Evolutionary conservation across 2,113 vertebrate genomes (phyloP).

Genomic region (Oophaga pumilio): DNA sequence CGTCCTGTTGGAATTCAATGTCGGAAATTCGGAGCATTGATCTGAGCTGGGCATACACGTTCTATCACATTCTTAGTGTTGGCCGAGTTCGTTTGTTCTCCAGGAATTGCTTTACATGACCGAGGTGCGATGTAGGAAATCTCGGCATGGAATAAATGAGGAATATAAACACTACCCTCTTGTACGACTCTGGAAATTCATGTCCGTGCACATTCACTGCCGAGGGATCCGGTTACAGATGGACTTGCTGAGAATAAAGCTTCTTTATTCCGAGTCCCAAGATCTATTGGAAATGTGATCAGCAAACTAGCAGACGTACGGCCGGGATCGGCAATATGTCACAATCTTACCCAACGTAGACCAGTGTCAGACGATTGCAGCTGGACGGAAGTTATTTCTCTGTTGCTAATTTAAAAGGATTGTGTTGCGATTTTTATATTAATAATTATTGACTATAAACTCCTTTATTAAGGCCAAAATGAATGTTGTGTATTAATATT

Average conservation of each 20-base stretch:
- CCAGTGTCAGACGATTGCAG: not conserved
- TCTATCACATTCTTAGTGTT: no score
- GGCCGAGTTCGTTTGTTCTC: no score
- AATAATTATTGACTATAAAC: no score
- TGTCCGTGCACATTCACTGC: not conserved
- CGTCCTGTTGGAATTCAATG: no score
- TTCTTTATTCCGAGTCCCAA: conserved; percentile 1
- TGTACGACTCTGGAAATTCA: conserved; percentile 2
- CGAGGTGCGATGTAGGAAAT: not conserved
- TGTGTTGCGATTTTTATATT: no score
- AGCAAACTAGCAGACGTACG: not conserved
- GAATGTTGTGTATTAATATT: no score
- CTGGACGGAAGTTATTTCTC: not conserved
- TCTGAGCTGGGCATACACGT: no score
- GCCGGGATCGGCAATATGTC: not conserved
- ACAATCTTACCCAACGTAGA: not conserved
- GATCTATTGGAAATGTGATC: conserved; percentile 18
- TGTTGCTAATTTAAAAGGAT: not conserved
- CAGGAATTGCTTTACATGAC: not conserved
- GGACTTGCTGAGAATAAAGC: not conserved
- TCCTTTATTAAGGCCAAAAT: no score
- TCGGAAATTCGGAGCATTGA: no score
- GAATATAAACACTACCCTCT: not conserved
- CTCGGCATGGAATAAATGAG: not conserved
- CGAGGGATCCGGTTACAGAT: not conserved